Evolutionary conservation across 2,888 invertebrate genomes (phyloP).

Genomic region (Agriopis leucophaearia): DNA sequence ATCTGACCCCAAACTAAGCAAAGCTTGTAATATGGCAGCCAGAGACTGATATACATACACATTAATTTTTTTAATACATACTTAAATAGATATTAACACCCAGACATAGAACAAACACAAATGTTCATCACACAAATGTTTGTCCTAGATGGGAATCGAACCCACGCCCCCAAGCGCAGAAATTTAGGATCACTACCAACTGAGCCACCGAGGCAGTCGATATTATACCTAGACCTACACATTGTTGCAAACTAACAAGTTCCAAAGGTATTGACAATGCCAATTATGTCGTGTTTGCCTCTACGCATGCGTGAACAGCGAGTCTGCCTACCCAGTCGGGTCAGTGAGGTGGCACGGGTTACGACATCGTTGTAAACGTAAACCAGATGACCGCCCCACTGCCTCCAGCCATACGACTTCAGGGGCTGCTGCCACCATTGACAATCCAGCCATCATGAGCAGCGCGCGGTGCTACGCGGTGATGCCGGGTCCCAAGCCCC

Average conservation of each 20-base stretch:
- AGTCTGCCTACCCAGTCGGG: constrained; percentile 52
- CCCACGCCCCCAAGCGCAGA: too few species aligned
- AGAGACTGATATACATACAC: too few species aligned
- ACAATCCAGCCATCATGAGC: constrained; percentile 70
- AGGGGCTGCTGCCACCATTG: constrained; percentile 71
- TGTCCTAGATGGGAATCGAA: too few species aligned
- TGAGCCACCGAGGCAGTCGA: too few species aligned
- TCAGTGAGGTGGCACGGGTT: constrained; percentile 65
- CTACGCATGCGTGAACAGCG: constrained; percentile 56
- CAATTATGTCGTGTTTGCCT: constrained; percentile 46
- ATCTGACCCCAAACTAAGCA: too few species aligned
- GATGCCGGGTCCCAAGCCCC: constrained; percentile 91
- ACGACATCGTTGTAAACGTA: constrained; percentile 76
- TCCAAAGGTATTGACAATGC: constrained; percentile 32
- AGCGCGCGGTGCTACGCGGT: constrained; percentile 85
- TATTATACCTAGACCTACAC: too few species aligned
- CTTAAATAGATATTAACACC: too few species aligned
- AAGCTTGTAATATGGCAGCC: too few species aligned
- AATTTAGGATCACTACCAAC: too few species aligned
- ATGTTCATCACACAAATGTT: too few species aligned
- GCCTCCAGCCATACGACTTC: constrained; percentile 54
- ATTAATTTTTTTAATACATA: too few species aligned
- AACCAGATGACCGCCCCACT: constrained; percentile 71
- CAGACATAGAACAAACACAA: too few species aligned
- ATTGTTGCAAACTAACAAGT: constrained; percentile 11